Evolutionary conservation across 2,113 vertebrate genomes (phyloP).

Genomic region (Vombatus ursinus): DNA sequence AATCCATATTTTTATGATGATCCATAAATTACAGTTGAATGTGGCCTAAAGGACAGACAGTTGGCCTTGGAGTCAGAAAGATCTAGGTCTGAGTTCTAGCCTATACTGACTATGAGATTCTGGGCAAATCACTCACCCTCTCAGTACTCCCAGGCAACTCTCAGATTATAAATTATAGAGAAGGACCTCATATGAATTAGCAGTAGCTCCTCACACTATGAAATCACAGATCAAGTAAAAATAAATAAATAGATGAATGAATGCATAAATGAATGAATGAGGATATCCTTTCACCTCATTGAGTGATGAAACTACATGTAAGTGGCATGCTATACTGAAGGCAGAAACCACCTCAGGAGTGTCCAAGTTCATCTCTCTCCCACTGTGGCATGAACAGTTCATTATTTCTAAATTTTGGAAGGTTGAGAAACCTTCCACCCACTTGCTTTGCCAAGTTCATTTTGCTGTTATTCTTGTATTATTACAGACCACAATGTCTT

Average conservation of each 20-base stretch:
- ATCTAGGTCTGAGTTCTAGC: neutral
- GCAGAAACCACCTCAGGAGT: conserved; percentile 9
- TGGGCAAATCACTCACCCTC: neutral
- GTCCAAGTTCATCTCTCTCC: neutral
- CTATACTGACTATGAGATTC: neutral
- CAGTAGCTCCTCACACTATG: neutral
- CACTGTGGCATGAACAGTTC: neutral
- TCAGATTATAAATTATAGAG: neutral
- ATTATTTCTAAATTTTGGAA: neutral
- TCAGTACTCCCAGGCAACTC: neutral
- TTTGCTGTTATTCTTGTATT: neutral
- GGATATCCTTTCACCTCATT: neutral
- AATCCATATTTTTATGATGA: no score
- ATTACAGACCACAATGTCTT: neutral
- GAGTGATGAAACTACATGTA: neutral
- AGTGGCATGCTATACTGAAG: neutral
- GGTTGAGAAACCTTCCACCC: neutral
- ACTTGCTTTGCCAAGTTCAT: neutral
- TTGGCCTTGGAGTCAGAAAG: neutral
- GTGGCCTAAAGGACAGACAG: neutral
- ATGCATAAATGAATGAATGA: neutral
- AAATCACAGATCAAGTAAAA: neutral
- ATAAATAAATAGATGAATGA: neutral
- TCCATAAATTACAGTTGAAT: neutral
- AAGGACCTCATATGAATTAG: neutral